Conservation (phyloP, 53 echinoderm and acorn worm species). For the Actinopyga echinites region DNA sequence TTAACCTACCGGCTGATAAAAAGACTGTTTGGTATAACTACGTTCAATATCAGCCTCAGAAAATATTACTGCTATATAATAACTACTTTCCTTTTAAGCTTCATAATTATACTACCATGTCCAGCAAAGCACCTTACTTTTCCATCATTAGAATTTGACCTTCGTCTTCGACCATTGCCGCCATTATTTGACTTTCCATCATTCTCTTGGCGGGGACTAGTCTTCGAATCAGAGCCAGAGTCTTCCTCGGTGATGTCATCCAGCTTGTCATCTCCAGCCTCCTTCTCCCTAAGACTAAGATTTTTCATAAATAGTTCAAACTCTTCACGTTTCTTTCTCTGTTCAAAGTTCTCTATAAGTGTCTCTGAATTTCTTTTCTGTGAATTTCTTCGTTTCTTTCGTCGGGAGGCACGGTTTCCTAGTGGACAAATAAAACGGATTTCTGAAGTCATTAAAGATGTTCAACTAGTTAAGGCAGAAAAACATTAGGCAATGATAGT, state of each 20-base stretch:
- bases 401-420: not conserved
- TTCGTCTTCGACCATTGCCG: not conserved
- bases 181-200: not conserved
- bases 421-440: too few relatives aligned
- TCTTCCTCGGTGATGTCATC: slow-evolving; percentile 18
- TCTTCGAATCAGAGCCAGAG: slow-evolving; percentile 3
- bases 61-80: too few relatives aligned
- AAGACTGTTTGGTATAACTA: too few relatives aligned
- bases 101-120: not conserved
- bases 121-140: not conserved
- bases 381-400: slow-evolving; percentile 12
- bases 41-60: too few relatives aligned
- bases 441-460: too few relatives aligned
- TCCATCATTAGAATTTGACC: slow-evolving; percentile 11
- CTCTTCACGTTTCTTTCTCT: slow-evolving; percentile 85
- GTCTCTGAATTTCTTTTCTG: slow-evolving; percentile 19
- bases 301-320: slow-evolving; percentile 81
- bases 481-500: too few relatives aligned
- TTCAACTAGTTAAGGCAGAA: too few relatives aligned
- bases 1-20: too few relatives aligned
- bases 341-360: slow-evolving; percentile 76
- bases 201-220: slow-evolving; percentile 19
- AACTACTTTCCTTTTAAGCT: too few relatives aligned
- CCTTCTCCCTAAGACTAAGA: slow-evolving; percentile 22
- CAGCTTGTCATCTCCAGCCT: slow-evolving; percentile 1